phyloP scores from a whole-genome alignment of 2,888 invertebrate genomes.

The Drosophila leonis region DNA sequence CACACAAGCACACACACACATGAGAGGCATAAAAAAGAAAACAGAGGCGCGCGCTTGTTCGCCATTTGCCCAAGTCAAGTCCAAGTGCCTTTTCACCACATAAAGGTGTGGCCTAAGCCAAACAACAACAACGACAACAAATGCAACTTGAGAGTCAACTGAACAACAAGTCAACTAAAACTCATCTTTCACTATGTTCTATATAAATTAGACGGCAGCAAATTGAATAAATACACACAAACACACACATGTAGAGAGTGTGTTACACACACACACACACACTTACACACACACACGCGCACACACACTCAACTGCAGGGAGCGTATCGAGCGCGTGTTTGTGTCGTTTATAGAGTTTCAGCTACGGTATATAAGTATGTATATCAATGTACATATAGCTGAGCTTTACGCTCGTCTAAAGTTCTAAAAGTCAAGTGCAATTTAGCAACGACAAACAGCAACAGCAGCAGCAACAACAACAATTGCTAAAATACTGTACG shows the following conservation, averaged over 20 bases:
- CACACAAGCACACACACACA: slow-evolving; percentile 22
- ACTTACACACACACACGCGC: slow-evolving; percentile 14
- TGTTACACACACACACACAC: slow-evolving; percentile 19
- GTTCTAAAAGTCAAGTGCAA: slow-evolving; percentile 80
- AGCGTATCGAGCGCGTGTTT: slow-evolving; percentile 43
- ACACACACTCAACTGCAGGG: slow-evolving; percentile 4
- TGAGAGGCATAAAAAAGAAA: slow-evolving; percentile 53
- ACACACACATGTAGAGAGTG: slow-evolving; percentile 27
- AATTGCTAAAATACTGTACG: slow-evolving; percentile 44
- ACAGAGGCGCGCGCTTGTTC: slow-evolving; percentile 61
- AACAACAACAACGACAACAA: slow-evolving; percentile 26
- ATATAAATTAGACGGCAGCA: slow-evolving; percentile 68
- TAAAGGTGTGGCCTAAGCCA: slow-evolving; percentile 76
- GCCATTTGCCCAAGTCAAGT: slow-evolving; percentile 52
- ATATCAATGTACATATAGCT: slow-evolving; percentile 29
- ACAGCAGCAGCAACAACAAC: slow-evolving; percentile 37
- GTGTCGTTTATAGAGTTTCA: slow-evolving; percentile 25
- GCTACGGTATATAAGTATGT: slow-evolving; percentile 19
- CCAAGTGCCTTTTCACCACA: slow-evolving; percentile 64
- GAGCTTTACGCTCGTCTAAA: slow-evolving; percentile 70
- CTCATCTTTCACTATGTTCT: slow-evolving; percentile 55
- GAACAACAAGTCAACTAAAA: slow-evolving; percentile 36
- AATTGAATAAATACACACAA: slow-evolving; percentile 56
- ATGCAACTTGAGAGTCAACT: slow-evolving; percentile 19
- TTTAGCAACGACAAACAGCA: slow-evolving; percentile 53